phyloP scores from a whole-genome alignment of 2,797 vertebrate species.

The Tokudaia tokunoshimensis region DNA sequence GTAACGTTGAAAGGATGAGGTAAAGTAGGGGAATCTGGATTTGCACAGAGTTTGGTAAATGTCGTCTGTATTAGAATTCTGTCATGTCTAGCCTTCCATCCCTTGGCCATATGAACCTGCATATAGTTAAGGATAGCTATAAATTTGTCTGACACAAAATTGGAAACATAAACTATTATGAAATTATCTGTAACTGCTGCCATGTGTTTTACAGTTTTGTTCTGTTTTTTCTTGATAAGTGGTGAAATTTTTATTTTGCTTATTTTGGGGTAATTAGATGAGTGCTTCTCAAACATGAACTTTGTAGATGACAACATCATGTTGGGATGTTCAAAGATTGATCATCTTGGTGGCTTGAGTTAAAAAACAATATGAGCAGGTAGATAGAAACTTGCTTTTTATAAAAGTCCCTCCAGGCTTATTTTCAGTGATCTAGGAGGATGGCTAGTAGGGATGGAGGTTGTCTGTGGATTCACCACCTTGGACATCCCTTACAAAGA shows the following conservation, averaged over 20 bases:
- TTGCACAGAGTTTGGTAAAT: neutral
- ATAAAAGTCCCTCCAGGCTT: rapidly evolving
- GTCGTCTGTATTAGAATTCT: neutral
- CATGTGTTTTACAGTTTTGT: neutral
- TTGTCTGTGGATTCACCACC: neutral
- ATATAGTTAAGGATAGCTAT: neutral
- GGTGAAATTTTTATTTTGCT: neutral
- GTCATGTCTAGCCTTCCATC: neutral
- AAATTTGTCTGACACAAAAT: neutral
- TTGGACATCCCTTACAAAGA: neutral
- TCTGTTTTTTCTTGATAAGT: neutral
- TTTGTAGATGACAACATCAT: neutral
- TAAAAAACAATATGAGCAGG: neutral
- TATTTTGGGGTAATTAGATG: neutral
- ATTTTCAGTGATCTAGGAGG: neutral
- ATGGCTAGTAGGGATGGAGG: neutral
- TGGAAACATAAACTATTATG: neutral
- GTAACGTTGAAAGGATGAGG: neutral
- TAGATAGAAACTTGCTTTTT: neutral
- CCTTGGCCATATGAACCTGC: neutral
- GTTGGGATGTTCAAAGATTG: neutral
- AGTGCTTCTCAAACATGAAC: neutral
- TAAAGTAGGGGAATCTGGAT: neutral
- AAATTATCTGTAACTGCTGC: too few species aligned
- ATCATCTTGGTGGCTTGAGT: neutral